phyloP scores from a whole-genome alignment of 2,888 invertebrate species.

The Linnaemya tessellans region DNA sequence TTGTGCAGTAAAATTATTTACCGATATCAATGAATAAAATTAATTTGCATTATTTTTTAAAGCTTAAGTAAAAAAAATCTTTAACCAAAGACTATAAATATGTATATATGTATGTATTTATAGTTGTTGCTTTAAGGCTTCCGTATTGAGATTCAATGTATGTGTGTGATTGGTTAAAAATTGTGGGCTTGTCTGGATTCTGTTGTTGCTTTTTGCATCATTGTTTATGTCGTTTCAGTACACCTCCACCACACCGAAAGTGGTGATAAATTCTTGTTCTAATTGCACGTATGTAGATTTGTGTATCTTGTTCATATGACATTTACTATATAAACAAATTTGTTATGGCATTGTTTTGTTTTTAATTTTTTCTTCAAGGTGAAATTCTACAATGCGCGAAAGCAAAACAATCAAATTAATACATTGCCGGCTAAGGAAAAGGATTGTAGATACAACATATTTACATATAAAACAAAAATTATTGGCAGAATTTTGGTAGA shows the following conservation, averaged over 20 bases:
- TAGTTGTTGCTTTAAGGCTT: too few species aligned
- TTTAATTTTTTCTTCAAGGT: slow-evolving; percentile 45
- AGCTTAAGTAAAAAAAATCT: slow-evolving; percentile 16
- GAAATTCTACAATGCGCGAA: slow-evolving; percentile 19
- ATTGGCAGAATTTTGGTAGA: not conserved
- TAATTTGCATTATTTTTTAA: slow-evolving; percentile 27
- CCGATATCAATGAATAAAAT: slow-evolving; percentile 21
- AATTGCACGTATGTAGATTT: not conserved
- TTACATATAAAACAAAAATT: not conserved
- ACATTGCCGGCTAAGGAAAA: not conserved
- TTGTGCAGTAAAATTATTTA: slow-evolving; percentile 3
- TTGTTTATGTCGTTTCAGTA: slow-evolving; percentile 13
- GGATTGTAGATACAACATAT: too few species aligned
- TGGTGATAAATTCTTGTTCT: not conserved
- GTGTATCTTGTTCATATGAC: not conserved
- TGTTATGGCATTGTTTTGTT: slow-evolving; percentile 20
- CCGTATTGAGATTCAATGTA: slow-evolving; percentile 48
- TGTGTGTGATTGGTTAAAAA: slow-evolving; percentile 76
- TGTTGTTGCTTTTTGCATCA: slow-evolving; percentile 23
- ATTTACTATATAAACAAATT: slow-evolving; percentile 39
- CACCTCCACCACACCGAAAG: not conserved
- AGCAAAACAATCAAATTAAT: slow-evolving; percentile 17
- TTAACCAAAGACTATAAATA: too few species aligned
- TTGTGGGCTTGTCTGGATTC: slow-evolving; percentile 77
- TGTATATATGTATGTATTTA: too few species aligned